These are phyloP conservation scores for Telenomus remus DNA, from an alignment of 1,140 invertebrate species.

Conservation along the genomic window DNA sequence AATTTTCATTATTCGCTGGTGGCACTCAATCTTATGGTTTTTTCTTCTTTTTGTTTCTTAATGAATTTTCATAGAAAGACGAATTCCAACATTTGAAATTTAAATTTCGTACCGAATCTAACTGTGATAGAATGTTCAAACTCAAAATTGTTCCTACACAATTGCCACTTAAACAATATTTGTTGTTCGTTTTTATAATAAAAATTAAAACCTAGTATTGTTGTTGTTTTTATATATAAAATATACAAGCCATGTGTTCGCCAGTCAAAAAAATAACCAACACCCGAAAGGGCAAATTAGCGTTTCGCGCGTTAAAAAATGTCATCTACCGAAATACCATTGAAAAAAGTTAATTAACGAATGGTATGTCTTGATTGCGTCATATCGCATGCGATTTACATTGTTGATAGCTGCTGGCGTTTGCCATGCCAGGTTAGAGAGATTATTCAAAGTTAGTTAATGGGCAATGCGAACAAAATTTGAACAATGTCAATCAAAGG, in stretches of 20 bases:
- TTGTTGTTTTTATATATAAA: too few species aligned
- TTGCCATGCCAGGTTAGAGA: conserved; percentile 64
- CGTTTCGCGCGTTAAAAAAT: conserved; percentile 62
- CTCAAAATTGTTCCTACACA: too few species aligned
- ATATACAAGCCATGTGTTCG: conserved; percentile 65
- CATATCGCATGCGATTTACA: conserved; percentile 67
- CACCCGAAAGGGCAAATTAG: conserved; percentile 67
- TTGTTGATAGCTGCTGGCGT: conserved; percentile 54
- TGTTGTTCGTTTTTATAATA: too few species aligned
- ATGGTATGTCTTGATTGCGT: conserved; percentile 61
- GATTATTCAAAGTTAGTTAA: conserved; percentile 72
- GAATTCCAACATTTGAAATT: too few species aligned
- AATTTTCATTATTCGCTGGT: too few species aligned
- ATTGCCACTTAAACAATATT: too few species aligned
- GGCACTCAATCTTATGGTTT: too few species aligned
- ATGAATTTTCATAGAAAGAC: too few species aligned
- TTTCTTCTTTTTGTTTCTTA: too few species aligned
- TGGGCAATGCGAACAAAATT: conserved; percentile 52
- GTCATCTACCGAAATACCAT: conserved; percentile 59
- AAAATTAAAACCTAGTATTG: too few species aligned
- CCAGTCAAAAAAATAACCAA: conserved; percentile 69
- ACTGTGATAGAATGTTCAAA: too few species aligned
- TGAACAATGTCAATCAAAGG: conserved; percentile 47
- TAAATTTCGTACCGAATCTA: too few species aligned
- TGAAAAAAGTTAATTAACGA: conserved; percentile 64